phyloP scores from a whole-genome alignment of 2,797 vertebrate genomes.

The Crocidura indochinensis region DNA sequence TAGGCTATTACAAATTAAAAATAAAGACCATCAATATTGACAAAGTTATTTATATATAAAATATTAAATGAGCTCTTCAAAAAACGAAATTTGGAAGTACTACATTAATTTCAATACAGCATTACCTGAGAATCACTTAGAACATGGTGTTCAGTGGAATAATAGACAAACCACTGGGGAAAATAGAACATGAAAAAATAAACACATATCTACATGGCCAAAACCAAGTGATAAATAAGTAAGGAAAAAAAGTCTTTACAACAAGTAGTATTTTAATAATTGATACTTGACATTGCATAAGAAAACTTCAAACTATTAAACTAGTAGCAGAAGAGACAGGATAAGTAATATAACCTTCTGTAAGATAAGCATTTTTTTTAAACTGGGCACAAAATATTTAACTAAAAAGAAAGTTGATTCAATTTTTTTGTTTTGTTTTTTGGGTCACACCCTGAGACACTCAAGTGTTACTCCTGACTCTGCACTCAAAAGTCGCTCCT shows the following conservation, averaged over 20 bases:
- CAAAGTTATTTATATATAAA: constrained; percentile 15
- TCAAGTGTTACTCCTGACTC: no score
- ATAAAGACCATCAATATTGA: not conserved
- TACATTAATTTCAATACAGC: not conserved
- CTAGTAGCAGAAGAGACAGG: not conserved
- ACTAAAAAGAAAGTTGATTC: not conserved
- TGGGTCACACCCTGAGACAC: not conserved
- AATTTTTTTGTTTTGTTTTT: constrained; percentile 2
- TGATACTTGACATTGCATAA: not conserved
- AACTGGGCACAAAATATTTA: constrained; percentile 26
- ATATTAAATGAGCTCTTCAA: not conserved
- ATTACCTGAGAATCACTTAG: not conserved
- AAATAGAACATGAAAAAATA: constrained; percentile 12
- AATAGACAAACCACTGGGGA: not conserved
- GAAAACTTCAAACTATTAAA: constrained; percentile 32
- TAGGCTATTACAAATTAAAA: not conserved
- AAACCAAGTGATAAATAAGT: not conserved
- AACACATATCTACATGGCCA: not conserved
- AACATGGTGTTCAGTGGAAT: not conserved
- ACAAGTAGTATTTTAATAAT: not conserved
- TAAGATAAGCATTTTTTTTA: constrained; percentile 24
- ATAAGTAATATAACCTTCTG: not conserved
- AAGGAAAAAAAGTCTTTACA: constrained; percentile 22
- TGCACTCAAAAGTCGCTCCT: no score
- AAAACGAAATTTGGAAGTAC: not conserved